Base-by-base conservation (phyloP, 2,113 vertebrate genomes). In the Callopanchax toddi region DNA sequence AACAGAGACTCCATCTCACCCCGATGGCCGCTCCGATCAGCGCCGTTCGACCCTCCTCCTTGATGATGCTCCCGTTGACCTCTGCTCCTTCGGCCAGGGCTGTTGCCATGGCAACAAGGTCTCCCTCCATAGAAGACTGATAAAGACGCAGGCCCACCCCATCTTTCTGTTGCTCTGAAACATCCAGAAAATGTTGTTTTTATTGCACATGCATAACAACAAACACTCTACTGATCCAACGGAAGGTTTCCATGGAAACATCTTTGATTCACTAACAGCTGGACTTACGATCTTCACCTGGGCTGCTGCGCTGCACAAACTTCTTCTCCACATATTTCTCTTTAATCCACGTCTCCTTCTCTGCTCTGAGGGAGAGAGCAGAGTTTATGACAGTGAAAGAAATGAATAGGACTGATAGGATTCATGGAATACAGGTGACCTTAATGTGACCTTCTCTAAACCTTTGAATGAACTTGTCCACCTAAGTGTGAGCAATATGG, bases 241-340 rank as follows among this genome's bases (percentile, higher is more conserved):
- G n/a, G n/a, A n/a, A n/a, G n/a, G n/a, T n/a, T n/a, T n/a, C n/a
- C n/a, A n/a, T n/a, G n/a, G n/a, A n/a, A n/a, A n/a, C n/a, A n/a
- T n/a, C n/a, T n/a, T n/a, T n/a, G n/a, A n/a, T n/a, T n/a, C n/a
- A 40, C 7, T 12, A 16, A 46, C 29, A 1, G 21, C 23, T 2
- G 46, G 49, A 63, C 75, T 69, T 25, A 74, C 81, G 36, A 40
- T 61, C 43, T 9, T 23, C 45, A 1, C 39, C 60, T 0, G 61
- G 21, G 8, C 23, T 0, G 40, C 50, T 6, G 23, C 0, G 57
- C 57, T 29, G 55, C 11, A 92, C 87, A 4, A 92, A 93, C 32
- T 71, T 89, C 74, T 84, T 92, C 71, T 91, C 87, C 74, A 92
- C 90, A 4, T 91, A 93, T 25, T 93, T 93, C 25, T 86, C 85